Evolutionary conservation across 2,797 vertebrate genomes (phyloP).

Genomic region (Stomatorhinus walkeri): DNA sequence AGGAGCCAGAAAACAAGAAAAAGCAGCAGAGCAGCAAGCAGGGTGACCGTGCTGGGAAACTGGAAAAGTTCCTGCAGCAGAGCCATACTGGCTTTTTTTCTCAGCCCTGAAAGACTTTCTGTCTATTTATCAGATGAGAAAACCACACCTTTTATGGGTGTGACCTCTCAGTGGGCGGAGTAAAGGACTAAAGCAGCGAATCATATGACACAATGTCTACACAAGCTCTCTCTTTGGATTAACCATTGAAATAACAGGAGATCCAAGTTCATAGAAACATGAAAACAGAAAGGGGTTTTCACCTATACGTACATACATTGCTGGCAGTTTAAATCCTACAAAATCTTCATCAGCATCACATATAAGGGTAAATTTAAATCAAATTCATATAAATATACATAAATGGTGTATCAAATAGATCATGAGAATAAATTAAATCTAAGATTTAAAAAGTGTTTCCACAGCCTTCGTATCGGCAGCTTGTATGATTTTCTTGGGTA

Average conservation of each 20-base stretch:
- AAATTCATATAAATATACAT: no score
- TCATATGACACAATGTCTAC: neutral
- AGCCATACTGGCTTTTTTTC: slow-evolving; percentile 16
- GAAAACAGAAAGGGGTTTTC: neutral
- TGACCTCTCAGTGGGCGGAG: neutral
- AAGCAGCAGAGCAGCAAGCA: slow-evolving; percentile 23
- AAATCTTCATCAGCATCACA: neutral
- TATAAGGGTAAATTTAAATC: neutral
- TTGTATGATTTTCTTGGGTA: neutral
- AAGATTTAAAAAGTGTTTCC: no score
- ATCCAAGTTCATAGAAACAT: neutral
- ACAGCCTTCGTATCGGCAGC: no score
- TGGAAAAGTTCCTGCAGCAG: slow-evolving; percentile 13
- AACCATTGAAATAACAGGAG: neutral
- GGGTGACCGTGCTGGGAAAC: neutral
- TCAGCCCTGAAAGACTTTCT: neutral
- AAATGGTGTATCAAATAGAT: no score
- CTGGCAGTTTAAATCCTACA: neutral
- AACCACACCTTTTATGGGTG: neutral
- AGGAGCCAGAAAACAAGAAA: neutral
- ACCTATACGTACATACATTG: neutral
- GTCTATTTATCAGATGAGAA: neutral
- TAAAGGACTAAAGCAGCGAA: neutral
- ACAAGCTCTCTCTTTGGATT: neutral
- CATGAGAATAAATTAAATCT: neutral